phyloP scores from a whole-genome alignment of 2,113 vertebrate genomes.

The Barnardius zonarius region DNA sequence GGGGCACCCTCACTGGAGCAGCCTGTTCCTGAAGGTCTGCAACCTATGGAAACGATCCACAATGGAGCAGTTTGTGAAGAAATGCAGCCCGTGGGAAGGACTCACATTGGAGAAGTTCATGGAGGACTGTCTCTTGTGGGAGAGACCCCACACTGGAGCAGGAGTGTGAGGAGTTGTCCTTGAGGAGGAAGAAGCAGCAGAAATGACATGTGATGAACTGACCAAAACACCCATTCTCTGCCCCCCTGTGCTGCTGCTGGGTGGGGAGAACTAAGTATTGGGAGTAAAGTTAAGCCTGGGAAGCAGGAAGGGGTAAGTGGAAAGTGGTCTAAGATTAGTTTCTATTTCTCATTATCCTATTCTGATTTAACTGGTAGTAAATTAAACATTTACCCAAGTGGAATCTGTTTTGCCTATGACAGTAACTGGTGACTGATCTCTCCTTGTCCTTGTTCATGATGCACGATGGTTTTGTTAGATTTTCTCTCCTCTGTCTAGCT shows the following conservation, averaged over 20 bases:
- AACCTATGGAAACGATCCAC: background rate
- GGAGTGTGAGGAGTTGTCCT: background rate
- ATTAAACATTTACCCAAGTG: background rate
- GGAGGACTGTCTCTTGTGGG: background rate
- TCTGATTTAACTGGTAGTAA: background rate
- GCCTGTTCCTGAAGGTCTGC: background rate
- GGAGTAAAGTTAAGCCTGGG: background rate
- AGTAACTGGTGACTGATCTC: background rate
- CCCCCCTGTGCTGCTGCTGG: background rate
- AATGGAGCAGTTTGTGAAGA: background rate
- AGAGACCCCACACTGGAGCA: background rate
- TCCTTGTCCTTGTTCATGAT: background rate
- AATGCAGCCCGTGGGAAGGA: background rate
- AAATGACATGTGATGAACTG: background rate
- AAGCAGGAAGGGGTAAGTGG: background rate
- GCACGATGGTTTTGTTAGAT: rapidly evolving
- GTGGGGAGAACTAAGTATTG: background rate
- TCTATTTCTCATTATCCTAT: background rate
- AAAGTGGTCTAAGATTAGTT: no score
- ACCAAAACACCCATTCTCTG: background rate
- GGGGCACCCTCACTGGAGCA: background rate
- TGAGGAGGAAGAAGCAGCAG: background rate
- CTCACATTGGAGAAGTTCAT: background rate
- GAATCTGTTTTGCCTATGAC: background rate
- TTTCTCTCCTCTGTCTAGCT: background rate